Conservation (phyloP, 2,888 invertebrate genomes). For the Apodemia duryi region DNA sequence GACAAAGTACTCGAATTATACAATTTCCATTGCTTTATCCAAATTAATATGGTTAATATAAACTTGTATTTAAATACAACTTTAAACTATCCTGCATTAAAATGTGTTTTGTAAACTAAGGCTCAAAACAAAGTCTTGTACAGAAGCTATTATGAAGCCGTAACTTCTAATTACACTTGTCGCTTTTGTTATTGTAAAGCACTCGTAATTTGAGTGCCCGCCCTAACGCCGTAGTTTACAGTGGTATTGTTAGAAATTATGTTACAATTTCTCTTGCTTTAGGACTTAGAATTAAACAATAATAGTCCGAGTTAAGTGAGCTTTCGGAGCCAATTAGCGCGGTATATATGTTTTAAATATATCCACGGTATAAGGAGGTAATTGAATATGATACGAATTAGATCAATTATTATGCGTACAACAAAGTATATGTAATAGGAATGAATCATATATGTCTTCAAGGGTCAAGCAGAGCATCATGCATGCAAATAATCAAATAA, state of each 20-base stretch:
- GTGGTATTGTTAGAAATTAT: slow-evolving; percentile 8
- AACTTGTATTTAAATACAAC: slow-evolving; percentile 9
- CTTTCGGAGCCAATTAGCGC: background rate
- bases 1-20: no score
- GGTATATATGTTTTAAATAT: background rate
- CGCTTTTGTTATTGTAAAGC: slow-evolving; percentile 11
- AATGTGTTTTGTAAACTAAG: slow-evolving; percentile 9
- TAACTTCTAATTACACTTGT: slow-evolving; percentile 16
- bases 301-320: background rate
- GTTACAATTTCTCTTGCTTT: background rate
- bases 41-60: background rate
- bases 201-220: background rate
- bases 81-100: slow-evolving; percentile 20
- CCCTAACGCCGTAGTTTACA: background rate
- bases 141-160: slow-evolving; percentile 5
- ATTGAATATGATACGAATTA: no score
- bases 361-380: no score
- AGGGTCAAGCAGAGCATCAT: no score
- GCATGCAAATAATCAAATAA: no score
- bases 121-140: slow-evolving; percentile 6
- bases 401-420: no score
- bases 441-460: no score
- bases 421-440: no score
- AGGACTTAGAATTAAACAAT: background rate
- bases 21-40: background rate